A percentile compares a stretch with the other conserved stretches of the same genome.
These are phyloP conservation scores for Prunella fulvescens DNA, from an alignment of 2,113 vertebrate species.

Conservation along the genomic window DNA sequence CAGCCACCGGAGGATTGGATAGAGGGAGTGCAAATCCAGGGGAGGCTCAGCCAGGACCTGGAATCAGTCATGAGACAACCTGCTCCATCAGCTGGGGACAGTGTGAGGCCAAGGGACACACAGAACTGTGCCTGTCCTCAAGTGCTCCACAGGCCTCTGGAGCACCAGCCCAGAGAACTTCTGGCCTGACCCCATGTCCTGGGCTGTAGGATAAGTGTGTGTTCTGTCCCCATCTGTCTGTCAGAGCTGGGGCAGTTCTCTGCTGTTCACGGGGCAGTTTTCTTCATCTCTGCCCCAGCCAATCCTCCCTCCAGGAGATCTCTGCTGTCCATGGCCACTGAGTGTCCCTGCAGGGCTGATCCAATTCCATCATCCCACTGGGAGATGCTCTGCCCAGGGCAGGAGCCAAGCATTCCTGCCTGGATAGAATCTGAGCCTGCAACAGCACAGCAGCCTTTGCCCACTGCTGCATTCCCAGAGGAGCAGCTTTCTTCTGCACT, in stretches of 20 bases:
- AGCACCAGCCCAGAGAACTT: background rate
- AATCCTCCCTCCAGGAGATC: background rate
- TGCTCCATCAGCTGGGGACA: background rate
- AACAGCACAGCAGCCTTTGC: too few relatives aligned
- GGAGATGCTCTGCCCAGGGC: too few relatives aligned
- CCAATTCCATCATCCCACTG: background rate
- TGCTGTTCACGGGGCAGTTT: background rate
- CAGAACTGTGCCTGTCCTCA: background rate
- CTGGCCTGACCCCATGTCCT: background rate
- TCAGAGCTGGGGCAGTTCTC: background rate
- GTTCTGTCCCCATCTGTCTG: background rate
- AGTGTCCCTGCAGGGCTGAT: background rate
- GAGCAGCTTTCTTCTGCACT: too few relatives aligned
- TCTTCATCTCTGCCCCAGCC: background rate
- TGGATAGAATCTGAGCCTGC: too few relatives aligned
- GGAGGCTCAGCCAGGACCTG: background rate
- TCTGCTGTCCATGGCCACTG: background rate
- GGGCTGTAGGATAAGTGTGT: background rate
- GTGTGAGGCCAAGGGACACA: background rate
- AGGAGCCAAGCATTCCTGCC: too few relatives aligned
- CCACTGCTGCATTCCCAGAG: too few relatives aligned
- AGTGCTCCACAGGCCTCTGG: background rate
- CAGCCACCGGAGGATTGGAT: fast-evolving
- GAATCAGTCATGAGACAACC: background rate
- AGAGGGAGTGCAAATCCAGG: background rate